A percentile compares a stretch with the other conserved stretches of the same genome.
Evolutionary conservation across 1,140 invertebrate genomes (phyloP).

Genomic region (Cotesia typhae): DNA sequence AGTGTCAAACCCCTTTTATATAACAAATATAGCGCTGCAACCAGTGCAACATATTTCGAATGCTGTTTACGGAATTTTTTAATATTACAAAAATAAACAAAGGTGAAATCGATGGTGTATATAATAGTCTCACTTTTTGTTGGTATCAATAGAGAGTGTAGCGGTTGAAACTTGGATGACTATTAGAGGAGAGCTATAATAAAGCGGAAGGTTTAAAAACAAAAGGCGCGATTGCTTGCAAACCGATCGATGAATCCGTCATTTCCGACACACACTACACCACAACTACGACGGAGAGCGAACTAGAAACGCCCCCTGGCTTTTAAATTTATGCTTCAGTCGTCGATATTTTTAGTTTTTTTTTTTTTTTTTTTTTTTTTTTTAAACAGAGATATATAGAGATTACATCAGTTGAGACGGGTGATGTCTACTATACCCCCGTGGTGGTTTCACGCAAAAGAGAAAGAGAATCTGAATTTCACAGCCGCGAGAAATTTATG

Average conservation of each 20-base stretch:
- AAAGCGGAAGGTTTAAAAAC: slow-evolving; percentile 10
- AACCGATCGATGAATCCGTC: slow-evolving; percentile 24
- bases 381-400: slow-evolving; percentile 29
- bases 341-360: slow-evolving; percentile 8
- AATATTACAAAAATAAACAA: no score
- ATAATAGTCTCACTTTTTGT: no score
- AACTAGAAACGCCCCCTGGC: slow-evolving; percentile 8
- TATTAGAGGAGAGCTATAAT: neutral
- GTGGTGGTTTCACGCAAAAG: slow-evolving; percentile 23
- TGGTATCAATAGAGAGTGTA: no score
- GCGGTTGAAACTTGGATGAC: neutral
- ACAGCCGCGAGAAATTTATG: slow-evolving; percentile 40
- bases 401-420: slow-evolving; percentile 37
- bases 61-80: no score
- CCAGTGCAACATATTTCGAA: no score
- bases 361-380: slow-evolving; percentile 25
- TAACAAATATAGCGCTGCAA: no score
- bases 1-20: no score
- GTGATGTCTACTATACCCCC: slow-evolving; percentile 33
- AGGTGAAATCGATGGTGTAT: no score
- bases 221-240: slow-evolving; percentile 6
- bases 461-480: slow-evolving; percentile 36
- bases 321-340: slow-evolving; percentile 30
- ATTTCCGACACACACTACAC: slow-evolving; percentile 16
- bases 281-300: neutral